These are phyloP conservation scores for Miopithecus talapoin DNA, from an alignment of 2,797 vertebrate genomes.

Conservation along the genomic window DNA sequence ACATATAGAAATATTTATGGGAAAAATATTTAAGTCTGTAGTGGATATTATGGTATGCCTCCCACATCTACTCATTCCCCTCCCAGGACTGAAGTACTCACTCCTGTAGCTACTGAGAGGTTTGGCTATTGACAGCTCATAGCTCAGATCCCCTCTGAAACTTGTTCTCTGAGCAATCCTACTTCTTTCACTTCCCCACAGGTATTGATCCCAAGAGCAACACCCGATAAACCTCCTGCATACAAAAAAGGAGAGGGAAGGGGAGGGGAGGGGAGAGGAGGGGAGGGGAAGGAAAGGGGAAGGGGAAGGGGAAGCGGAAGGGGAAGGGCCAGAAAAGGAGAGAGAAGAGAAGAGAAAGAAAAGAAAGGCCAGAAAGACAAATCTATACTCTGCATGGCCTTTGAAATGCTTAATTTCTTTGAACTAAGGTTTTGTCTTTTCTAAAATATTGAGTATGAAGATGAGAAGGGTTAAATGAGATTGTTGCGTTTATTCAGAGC, in stretches of 20 bases:
- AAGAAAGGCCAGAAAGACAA: neutral
- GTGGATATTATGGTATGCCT: neutral
- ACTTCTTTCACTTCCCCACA: neutral
- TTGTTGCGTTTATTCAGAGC: neutral
- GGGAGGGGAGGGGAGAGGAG: too few relatives aligned
- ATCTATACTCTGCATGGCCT: neutral
- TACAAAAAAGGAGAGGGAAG: neutral
- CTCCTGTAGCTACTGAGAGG: neutral
- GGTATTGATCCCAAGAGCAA: neutral
- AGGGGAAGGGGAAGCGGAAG: too few relatives aligned
- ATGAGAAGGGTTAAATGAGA: neutral
- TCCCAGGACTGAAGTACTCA: neutral
- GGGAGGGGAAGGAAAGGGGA: too few relatives aligned
- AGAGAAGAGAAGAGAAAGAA: too few relatives aligned
- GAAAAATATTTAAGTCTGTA: neutral
- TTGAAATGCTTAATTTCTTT: neutral
- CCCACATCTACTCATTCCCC: neutral
- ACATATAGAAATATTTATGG: neutral
- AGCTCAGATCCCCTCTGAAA: neutral
- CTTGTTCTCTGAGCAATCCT: neutral
- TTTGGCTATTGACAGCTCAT: neutral
- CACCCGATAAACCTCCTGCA: neutral
- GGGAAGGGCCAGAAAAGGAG: too few relatives aligned
- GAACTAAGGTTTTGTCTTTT: neutral
- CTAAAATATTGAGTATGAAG: neutral